These are phyloP conservation scores for Marcusenius ussheri DNA, from an alignment of 2,113 vertebrate species.

Conservation along the genomic window DNA sequence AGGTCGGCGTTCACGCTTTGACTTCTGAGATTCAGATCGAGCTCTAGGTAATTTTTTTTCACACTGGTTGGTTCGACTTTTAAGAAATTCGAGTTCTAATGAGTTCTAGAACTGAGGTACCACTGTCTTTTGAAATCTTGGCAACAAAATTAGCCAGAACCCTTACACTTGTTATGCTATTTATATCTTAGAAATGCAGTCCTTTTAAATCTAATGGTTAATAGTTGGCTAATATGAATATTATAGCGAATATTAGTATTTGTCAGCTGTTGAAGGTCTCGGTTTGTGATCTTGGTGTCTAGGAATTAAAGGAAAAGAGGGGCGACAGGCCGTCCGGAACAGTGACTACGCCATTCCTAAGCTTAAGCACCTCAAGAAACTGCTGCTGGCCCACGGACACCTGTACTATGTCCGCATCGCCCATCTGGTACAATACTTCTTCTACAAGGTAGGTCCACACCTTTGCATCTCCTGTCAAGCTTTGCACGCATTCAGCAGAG, in stretches of 20 bases:
- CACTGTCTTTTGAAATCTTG: background rate
- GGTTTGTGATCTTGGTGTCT: background rate
- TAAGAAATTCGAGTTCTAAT: too few species aligned
- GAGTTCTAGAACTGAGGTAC: too few species aligned
- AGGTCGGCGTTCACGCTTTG: too few species aligned
- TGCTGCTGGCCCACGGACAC: slow-evolving; percentile 89
- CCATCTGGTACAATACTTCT: slow-evolving; percentile 98
- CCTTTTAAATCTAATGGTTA: background rate
- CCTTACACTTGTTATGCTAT: background rate
- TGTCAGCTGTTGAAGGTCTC: background rate
- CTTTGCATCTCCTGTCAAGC: background rate
- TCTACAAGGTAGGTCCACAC: slow-evolving; percentile 86
- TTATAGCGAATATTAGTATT: background rate
- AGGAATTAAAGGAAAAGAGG: slow-evolving; percentile 98
- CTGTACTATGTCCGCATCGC: slow-evolving; percentile 97
- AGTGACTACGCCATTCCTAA: slow-evolving; percentile 96
- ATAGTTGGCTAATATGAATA: background rate
- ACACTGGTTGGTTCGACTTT: too few species aligned
- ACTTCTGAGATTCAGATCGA: too few species aligned
- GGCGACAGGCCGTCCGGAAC: slow-evolving; percentile 90
- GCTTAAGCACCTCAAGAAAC: slow-evolving; percentile 89
- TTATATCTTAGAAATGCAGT: background rate
- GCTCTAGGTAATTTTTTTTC: too few species aligned
- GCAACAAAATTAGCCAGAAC: background rate
- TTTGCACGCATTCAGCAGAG: background rate